Evolutionary conservation across 2,888 invertebrate species (phyloP).

Genomic region (Tetanocera ferruginea): DNA sequence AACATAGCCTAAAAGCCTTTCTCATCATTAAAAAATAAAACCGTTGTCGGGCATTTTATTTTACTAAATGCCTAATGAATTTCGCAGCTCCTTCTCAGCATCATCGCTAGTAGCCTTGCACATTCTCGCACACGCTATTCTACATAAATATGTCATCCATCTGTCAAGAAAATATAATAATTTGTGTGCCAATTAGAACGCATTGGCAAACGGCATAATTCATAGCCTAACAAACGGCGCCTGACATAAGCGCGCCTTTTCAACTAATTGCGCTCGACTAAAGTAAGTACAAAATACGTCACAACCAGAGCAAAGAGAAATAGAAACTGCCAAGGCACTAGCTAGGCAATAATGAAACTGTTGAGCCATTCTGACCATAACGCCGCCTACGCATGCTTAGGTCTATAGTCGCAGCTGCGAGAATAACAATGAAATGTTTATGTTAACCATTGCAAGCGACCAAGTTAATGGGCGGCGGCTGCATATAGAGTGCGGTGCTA

Average conservation of each 20-base stretch:
- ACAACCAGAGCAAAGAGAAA: background rate
- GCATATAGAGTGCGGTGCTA: background rate
- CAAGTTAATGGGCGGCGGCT: conserved; percentile 6
- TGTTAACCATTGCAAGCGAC: background rate
- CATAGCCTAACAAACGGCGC: conserved; percentile 42
- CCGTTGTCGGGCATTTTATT: too few species aligned
- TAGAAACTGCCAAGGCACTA: background rate
- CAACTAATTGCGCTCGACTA: conserved; percentile 26
- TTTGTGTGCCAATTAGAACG: conserved; percentile 42
- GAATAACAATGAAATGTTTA: conserved; percentile 5
- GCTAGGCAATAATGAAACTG: background rate
- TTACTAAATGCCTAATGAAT: too few species aligned
- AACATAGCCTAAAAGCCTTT: too few species aligned
- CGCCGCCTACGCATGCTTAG: conserved; percentile 23
- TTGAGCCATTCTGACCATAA: background rate
- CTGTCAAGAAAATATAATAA: conserved; percentile 21
- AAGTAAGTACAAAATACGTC: background rate
- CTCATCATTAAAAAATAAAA: too few species aligned
- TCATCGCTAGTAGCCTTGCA: too few species aligned
- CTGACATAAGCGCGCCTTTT: conserved; percentile 22
- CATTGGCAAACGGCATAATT: conserved; percentile 43
- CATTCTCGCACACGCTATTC: too few species aligned
- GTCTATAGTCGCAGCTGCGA: background rate
- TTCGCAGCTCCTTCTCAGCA: too few species aligned
- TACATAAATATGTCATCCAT: conserved; percentile 16